phyloP scores from a whole-genome alignment of 2,797 vertebrate genomes.

The Argentina silus region DNA sequence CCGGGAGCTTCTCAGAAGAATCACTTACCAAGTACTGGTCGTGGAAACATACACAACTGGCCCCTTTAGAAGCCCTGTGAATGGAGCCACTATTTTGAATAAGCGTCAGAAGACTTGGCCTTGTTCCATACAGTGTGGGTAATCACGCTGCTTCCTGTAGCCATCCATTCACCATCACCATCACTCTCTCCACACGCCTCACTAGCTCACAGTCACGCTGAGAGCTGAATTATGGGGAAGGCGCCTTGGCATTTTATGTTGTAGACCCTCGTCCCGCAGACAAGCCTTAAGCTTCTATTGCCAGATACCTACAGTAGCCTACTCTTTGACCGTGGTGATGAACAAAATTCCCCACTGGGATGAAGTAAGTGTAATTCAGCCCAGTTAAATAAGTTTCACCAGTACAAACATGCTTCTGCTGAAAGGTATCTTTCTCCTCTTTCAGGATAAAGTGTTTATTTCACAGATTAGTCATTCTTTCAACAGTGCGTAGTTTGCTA shows the following conservation, averaged over 20 bases:
- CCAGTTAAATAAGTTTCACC: conserved; percentile 1
- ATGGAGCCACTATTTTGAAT: conserved; percentile 39
- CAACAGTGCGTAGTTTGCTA: too few species aligned
- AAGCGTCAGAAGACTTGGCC: conserved; percentile 25
- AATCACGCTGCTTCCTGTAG: conserved; percentile 46
- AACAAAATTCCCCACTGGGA: not conserved
- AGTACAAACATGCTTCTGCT: not conserved
- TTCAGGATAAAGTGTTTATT: too few species aligned
- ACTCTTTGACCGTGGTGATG: not conserved
- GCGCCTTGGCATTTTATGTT: conserved; percentile 20
- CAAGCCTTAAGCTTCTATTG: conserved; percentile 14
- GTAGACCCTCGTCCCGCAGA: not conserved
- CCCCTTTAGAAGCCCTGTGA: conserved; percentile 16
- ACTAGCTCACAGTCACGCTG: conserved; percentile 29
- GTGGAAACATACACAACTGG: conserved; percentile 29
- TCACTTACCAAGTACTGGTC: too few species aligned
- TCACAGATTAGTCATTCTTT: too few species aligned
- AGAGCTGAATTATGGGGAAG: conserved; percentile 16
- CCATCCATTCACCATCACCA: conserved; percentile 13
- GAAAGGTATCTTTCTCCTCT: too few species aligned
- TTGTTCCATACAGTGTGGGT: conserved; percentile 34
- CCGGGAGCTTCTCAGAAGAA: too few species aligned
- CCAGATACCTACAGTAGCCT: conserved; percentile 16
- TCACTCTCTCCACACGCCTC: conserved; percentile 1
- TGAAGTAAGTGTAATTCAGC: not conserved